Percentiles rank a stretch among this genome's conserved stretches.
These are phyloP conservation scores for Daptonema setosum DNA, from an alignment of 2,888 invertebrate genomes.

Conservation along the genomic window DNA sequence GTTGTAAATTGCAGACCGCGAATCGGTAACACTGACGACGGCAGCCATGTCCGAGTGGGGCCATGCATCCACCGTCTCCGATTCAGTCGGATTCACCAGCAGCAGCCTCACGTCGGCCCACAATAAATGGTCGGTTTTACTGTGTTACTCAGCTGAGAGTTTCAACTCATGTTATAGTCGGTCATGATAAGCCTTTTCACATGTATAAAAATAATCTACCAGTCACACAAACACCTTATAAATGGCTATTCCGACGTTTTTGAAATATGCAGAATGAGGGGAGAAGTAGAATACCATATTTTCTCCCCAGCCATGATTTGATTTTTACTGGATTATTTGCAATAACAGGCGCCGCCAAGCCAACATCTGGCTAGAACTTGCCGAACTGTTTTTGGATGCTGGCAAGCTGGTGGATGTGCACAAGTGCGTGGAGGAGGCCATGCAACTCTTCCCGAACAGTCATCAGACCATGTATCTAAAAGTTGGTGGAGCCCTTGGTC, in stretches of 20 bases:
- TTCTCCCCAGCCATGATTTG: too few relatives aligned
- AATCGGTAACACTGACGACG: too few relatives aligned
- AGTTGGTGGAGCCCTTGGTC: conserved; percentile 11
- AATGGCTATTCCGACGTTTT: too few relatives aligned
- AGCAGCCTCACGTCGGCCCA: not conserved
- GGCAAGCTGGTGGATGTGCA: conserved; percentile 30
- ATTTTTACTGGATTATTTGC: too few relatives aligned
- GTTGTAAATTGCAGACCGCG: too few relatives aligned
- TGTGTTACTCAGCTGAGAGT: not conserved
- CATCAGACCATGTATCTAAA: conserved; percentile 48
- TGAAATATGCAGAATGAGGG: too few relatives aligned
- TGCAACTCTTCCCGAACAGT: conserved; percentile 64
- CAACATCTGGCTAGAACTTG: conserved; percentile 62
- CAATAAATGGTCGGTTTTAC: conserved; percentile 1
- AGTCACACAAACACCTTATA: too few relatives aligned
- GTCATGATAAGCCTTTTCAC: too few relatives aligned
- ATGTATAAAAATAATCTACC: too few relatives aligned
- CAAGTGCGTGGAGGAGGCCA: conserved; percentile 71
- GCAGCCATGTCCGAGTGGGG: conserved; percentile 14
- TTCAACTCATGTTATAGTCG: not conserved
- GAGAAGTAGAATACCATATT: too few relatives aligned
- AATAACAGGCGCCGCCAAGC: conserved; percentile 29
- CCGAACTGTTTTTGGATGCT: conserved; percentile 50
- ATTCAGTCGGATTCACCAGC: conserved; percentile 14
- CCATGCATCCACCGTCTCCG: conserved; percentile 16